These are phyloP conservation scores for Vombatus ursinus DNA, from an alignment of 2,113 vertebrate species.

Conservation along the genomic window DNA sequence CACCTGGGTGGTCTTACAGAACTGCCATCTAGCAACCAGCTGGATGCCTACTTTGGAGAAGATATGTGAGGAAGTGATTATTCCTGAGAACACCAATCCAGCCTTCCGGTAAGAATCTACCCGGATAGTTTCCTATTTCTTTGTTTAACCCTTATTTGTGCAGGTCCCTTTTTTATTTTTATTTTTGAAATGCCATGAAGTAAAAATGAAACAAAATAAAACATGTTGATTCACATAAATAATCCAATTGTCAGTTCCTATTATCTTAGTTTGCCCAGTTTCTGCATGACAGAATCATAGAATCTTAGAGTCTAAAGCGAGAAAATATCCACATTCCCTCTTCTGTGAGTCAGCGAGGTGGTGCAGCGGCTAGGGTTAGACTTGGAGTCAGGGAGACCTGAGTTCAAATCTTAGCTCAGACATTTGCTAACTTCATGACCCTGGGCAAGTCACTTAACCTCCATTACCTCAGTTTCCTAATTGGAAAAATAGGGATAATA, in stretches of 20 bases:
- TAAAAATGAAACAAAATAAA: neutral
- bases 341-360: no score
- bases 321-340: neutral
- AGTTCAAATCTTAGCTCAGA: neutral
- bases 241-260: neutral
- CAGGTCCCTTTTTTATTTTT: neutral
- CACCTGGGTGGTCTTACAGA: constrained; percentile 94
- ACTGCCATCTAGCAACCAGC: constrained; percentile 94
- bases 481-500: neutral
- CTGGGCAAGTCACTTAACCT: neutral
- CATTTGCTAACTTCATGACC: neutral
- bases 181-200: neutral
- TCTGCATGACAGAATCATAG: neutral
- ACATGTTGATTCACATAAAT: neutral
- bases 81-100: constrained; percentile 88
- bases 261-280: neutral
- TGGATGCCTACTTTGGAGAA: constrained; percentile 95
- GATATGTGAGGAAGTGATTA: constrained; percentile 93
- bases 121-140: neutral
- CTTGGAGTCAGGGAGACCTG: neutral
- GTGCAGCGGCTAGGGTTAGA: neutral
- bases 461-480: neutral
- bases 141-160: neutral
- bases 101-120: constrained; percentile 86
- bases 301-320: neutral